Conservation (phyloP, 2,113 vertebrate genomes). For the Pampusana beccarii region DNA sequence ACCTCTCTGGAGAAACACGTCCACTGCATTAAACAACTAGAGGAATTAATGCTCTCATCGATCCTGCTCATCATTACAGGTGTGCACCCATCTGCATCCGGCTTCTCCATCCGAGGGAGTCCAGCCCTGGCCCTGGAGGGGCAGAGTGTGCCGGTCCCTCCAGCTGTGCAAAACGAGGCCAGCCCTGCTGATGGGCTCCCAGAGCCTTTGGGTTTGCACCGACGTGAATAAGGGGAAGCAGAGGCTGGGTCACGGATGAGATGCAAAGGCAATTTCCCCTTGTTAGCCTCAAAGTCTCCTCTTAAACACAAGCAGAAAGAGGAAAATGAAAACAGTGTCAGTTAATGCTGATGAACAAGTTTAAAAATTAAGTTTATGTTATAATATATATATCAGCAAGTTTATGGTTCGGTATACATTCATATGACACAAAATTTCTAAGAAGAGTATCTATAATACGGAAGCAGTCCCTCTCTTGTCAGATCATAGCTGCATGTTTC, state of each 20-base stretch:
- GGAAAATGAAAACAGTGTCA: not conserved
- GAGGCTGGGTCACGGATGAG: not conserved
- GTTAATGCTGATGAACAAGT: not conserved
- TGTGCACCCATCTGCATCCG: not conserved
- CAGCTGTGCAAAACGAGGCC: not conserved
- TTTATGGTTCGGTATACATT: not conserved
- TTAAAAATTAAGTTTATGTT: not conserved
- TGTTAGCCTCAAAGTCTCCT: not conserved
- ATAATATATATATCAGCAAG: not conserved
- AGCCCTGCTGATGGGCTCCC: not conserved
- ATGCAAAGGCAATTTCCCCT: accelerated
- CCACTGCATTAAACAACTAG: conserved; percentile 56
- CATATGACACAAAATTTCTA: not conserved
- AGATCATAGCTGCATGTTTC: not conserved
- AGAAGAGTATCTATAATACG: not conserved
- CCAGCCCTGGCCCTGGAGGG: not conserved
- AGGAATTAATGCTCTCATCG: conserved; percentile 10
- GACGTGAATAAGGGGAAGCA: not conserved
- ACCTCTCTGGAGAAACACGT: conserved; percentile 23
- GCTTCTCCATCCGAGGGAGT: not conserved
- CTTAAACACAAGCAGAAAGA: not conserved
- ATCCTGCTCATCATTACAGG: not conserved
- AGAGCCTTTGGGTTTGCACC: not conserved
- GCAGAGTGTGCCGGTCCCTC: not conserved
- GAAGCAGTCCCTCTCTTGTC: not conserved